phyloP scores from a whole-genome alignment of 2,888 invertebrate genomes.

The Venustoraphidia nigricollis region DNA sequence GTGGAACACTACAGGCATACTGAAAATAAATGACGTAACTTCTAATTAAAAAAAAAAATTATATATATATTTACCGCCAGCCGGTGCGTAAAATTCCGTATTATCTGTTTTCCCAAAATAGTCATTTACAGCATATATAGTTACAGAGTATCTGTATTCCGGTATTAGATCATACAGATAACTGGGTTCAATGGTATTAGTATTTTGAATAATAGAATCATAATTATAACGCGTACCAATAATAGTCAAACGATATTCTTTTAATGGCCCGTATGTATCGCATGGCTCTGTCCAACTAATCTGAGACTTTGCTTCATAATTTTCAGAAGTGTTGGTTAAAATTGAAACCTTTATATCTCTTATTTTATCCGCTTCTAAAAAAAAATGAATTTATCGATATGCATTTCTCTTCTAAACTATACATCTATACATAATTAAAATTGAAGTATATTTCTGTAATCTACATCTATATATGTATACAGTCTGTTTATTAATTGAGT shows the following conservation, averaged over 20 bases:
- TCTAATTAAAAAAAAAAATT: too few species aligned
- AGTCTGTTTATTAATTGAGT: too few species aligned
- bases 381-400: neutral
- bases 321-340: neutral
- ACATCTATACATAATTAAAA: too few species aligned
- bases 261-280: neutral
- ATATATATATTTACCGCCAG: constrained; percentile 1
- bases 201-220: neutral
- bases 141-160: neutral
- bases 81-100: neutral
- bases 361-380: neutral
- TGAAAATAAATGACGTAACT: too few species aligned
- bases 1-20: too few species aligned
- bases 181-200: neutral
- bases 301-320: neutral
- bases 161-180: neutral
- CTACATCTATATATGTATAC: too few species aligned
- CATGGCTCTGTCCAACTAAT: neutral
- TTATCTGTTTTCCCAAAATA: neutral
- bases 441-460: too few species aligned
- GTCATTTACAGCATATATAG: neutral
- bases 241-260: neutral
- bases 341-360: neutral
- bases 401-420: neutral
- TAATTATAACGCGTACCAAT: neutral